Percentiles rank a stretch among this genome's conserved stretches.
Conservation (phyloP, 2,888 invertebrate genomes). For the Bibio marci region DNA sequence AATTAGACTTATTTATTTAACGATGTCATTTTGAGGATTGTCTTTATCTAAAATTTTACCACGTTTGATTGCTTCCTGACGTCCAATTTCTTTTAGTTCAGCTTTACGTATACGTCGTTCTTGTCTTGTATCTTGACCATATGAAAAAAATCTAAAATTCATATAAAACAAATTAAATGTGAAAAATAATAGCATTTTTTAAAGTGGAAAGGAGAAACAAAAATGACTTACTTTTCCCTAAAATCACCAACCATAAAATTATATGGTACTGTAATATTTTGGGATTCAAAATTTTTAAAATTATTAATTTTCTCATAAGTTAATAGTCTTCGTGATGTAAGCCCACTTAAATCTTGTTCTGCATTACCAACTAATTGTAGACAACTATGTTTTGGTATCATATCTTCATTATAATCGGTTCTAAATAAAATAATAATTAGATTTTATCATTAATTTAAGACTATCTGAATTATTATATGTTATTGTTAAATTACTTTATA, state of each 20-base stretch:
- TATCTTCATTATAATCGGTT: slow-evolving; percentile 49
- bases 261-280: slow-evolving; percentile 6
- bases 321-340: slow-evolving; percentile 65
- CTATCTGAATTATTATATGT: too few relatives aligned
- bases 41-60: slow-evolving; percentile 19
- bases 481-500: slow-evolving; percentile 30
- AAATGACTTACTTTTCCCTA: slow-evolving; percentile 14
- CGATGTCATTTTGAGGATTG: too few relatives aligned
- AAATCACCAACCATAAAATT: slow-evolving; percentile 15
- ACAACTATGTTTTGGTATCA: slow-evolving; percentile 67
- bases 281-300: not conserved
- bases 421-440: slow-evolving; percentile 26
- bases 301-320: slow-evolving; percentile 60
- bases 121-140: slow-evolving; percentile 44
- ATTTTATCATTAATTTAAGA: slow-evolving; percentile 3
- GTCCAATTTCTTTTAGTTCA: slow-evolving; percentile 25
- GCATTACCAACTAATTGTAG: slow-evolving; percentile 64
- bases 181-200: slow-evolving; percentile 12
- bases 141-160: slow-evolving; percentile 51
- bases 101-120: slow-evolving; percentile 37
- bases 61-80: slow-evolving; percentile 21
- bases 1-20: too few relatives aligned
- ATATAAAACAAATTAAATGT: slow-evolving; percentile 27
- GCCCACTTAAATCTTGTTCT: slow-evolving; percentile 71
- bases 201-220: too few relatives aligned